Conservation (phyloP, 2,113 vertebrate genomes). For the Psittacara wagleri region DNA sequence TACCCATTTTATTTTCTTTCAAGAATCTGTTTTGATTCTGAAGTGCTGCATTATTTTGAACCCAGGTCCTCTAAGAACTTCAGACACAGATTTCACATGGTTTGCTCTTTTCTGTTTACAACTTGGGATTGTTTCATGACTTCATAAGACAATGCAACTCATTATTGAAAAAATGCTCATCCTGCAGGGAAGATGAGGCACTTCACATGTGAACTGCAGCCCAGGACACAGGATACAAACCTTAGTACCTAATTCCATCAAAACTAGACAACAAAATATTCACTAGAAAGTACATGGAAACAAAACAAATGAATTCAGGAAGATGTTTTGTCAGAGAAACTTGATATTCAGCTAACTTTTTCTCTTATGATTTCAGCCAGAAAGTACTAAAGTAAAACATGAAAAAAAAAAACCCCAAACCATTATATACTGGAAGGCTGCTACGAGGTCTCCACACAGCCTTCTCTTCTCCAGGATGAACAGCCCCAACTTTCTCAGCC, state of each 20-base stretch:
- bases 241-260: neutral
- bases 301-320: neutral
- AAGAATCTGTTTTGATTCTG: rapidly evolving
- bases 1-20: neutral
- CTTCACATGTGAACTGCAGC: neutral
- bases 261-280: neutral
- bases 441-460: too few relatives aligned
- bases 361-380: neutral
- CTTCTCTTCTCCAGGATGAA: too few relatives aligned
- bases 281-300: neutral
- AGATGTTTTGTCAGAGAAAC: neutral
- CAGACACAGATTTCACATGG: neutral
- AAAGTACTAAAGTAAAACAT: neutral
- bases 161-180: neutral
- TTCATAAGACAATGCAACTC: neutral
- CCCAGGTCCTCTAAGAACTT: too few relatives aligned
- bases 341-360: neutral
- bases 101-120: neutral
- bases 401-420: rapidly evolving
- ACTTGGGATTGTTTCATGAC: neutral
- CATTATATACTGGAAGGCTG: too few relatives aligned
- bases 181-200: neutral
- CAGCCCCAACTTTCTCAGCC: too few relatives aligned
- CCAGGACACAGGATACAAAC: neutral
- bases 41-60: neutral